Percentiles rank a stretch among this genome's conserved stretches.
Evolutionary conservation across 2,113 vertebrate species (phyloP).

Genomic region (Rhodinocichla rosea): DNA sequence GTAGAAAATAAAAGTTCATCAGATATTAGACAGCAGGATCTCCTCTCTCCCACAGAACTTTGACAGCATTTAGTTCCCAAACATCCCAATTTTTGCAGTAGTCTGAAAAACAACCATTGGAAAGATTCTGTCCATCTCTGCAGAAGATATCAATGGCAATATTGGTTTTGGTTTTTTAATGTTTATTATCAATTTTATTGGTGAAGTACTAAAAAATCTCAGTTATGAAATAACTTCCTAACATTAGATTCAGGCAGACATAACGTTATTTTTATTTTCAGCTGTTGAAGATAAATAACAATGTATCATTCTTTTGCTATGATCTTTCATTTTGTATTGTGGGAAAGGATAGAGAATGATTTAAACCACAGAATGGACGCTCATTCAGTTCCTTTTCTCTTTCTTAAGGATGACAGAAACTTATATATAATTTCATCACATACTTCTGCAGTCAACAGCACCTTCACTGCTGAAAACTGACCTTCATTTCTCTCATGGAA

Average conservation of each 20-base stretch:
- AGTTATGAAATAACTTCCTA: neutral
- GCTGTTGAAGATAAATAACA: neutral
- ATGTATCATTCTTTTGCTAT: neutral
- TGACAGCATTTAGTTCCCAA: neutral
- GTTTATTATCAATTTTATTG: neutral
- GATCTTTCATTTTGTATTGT: neutral
- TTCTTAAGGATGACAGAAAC: conserved; percentile 7
- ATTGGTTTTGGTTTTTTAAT: neutral
- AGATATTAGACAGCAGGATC: neutral
- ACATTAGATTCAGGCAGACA: neutral
- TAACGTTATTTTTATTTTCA: neutral
- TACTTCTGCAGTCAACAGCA: conserved; percentile 38
- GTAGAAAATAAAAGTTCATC: neutral
- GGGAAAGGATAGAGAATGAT: neutral
- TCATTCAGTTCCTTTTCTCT: neutral
- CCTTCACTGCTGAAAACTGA: conserved; percentile 50
- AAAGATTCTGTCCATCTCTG: neutral
- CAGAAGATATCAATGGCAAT: neutral
- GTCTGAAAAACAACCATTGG: neutral
- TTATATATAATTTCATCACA: conserved; percentile 52
- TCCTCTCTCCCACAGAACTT: neutral
- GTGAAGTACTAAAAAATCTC: neutral
- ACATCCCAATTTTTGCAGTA: neutral
- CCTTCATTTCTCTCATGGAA: conserved; percentile 56
- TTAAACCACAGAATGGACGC: neutral